phyloP scores from a whole-genome alignment of 2,797 vertebrate genomes.

The Megalops cyprinoides region DNA sequence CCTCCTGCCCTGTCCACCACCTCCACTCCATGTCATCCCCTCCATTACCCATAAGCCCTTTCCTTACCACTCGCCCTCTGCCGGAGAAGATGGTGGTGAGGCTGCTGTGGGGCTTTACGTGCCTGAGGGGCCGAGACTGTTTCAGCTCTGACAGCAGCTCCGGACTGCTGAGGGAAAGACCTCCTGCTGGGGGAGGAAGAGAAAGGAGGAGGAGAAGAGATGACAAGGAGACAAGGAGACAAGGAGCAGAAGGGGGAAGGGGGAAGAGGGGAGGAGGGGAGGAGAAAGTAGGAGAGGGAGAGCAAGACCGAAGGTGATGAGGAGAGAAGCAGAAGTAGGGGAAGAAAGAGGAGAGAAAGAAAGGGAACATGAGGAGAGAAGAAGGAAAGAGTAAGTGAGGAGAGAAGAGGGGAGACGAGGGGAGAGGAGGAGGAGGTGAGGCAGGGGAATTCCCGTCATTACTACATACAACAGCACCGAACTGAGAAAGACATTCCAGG shows the following conservation, averaged over 20 bases:
- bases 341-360: background rate
- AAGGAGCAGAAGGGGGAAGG: constrained; percentile 30
- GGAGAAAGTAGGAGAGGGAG: background rate
- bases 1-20: background rate
- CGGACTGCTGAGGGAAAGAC: constrained; percentile 44
- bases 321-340: background rate
- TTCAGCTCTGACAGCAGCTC: constrained; percentile 48
- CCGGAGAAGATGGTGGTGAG: constrained; percentile 48
- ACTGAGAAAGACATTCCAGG: background rate
- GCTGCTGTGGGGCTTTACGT: constrained; percentile 35
- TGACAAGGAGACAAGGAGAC: constrained; percentile 55
- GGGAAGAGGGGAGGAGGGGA: too few species aligned
- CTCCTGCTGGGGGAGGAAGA: constrained; percentile 2
- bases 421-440: background rate
- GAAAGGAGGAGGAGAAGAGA: background rate
- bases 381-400: background rate
- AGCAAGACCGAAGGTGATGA: background rate
- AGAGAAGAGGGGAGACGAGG: background rate
- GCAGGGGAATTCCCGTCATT: too few species aligned
- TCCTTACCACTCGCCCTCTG: constrained; percentile 42
- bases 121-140: constrained; percentile 43
- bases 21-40: too few species aligned
- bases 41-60: background rate
- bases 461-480: background rate
- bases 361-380: background rate